These are phyloP conservation scores for Matsumyia berberina DNA, from an alignment of 2,888 invertebrate genomes.

Conservation along the genomic window DNA sequence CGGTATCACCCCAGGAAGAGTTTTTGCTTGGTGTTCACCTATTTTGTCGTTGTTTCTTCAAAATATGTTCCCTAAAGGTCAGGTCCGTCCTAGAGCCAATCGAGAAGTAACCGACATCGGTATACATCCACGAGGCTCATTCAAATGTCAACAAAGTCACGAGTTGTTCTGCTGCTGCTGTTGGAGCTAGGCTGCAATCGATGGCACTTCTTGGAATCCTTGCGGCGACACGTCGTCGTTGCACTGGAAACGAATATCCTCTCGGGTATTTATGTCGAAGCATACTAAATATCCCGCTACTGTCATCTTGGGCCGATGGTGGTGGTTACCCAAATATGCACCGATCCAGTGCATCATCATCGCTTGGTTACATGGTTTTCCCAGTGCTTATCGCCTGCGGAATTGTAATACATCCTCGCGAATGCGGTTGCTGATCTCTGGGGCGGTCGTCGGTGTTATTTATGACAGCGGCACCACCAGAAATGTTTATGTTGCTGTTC, in stretches of 20 bases:
- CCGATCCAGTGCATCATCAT: slow-evolving; percentile 56
- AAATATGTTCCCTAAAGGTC: slow-evolving; percentile 72
- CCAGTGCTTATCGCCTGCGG: slow-evolving; percentile 61
- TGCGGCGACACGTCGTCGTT: slow-evolving; percentile 25
- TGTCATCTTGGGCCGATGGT: slow-evolving; percentile 27
- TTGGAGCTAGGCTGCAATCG: slow-evolving; percentile 30
- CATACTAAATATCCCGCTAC: slow-evolving; percentile 61
- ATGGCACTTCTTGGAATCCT: slow-evolving; percentile 57
- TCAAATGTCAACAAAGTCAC: slow-evolving; percentile 77
- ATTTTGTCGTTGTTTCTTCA: slow-evolving; percentile 60
- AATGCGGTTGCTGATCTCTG: slow-evolving; percentile 61
- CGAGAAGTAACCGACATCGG: slow-evolving; percentile 7
- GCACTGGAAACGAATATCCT: slow-evolving; percentile 37
- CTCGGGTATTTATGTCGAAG: slow-evolving; percentile 42
- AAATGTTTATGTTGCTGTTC: slow-evolving; percentile 53
- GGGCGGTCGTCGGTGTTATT: slow-evolving; percentile 53
- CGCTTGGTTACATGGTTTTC: slow-evolving; percentile 40
- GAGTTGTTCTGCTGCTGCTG: slow-evolving; percentile 70
- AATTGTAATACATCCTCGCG: slow-evolving; percentile 67
- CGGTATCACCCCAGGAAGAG: slow-evolving; percentile 66
- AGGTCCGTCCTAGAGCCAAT: slow-evolving; percentile 55
- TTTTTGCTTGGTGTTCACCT: slow-evolving; percentile 48
- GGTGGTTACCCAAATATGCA: not conserved
- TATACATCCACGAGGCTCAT: slow-evolving; percentile 52
- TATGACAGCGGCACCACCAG: slow-evolving; percentile 30